These are phyloP conservation scores for Emmelina monodactyla DNA, from an alignment of 2,888 invertebrate species.

Conservation along the genomic window DNA sequence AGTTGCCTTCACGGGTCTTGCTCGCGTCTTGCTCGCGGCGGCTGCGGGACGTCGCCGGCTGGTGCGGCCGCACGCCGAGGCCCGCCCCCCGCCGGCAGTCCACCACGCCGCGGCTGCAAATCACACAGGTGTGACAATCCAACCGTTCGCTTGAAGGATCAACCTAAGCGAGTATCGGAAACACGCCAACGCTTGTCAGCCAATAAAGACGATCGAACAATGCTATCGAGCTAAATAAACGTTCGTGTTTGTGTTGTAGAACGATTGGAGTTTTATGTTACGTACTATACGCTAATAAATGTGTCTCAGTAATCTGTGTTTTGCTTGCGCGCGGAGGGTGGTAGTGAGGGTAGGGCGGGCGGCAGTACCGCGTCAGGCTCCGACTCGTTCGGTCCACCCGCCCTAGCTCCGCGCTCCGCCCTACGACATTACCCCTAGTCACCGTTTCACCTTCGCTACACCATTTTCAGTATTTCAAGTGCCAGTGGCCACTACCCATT, in stretches of 20 bases:
- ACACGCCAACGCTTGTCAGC: too few relatives aligned
- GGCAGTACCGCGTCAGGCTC: slow-evolving; percentile 62
- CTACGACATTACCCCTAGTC: slow-evolving; percentile 22
- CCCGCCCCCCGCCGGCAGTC: slow-evolving; percentile 37
- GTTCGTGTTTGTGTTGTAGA: slow-evolving; percentile 37
- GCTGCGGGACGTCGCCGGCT: slow-evolving; percentile 32
- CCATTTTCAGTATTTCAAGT: neutral
- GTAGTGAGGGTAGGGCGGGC: slow-evolving; percentile 27
- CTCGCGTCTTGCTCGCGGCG: slow-evolving; percentile 32
- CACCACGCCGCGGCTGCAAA: slow-evolving; percentile 43
- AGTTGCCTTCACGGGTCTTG: slow-evolving; percentile 36
- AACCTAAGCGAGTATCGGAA: too few relatives aligned
- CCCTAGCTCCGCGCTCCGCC: slow-evolving; percentile 29
- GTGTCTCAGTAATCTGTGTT: slow-evolving; percentile 55
- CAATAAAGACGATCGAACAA: too few relatives aligned
- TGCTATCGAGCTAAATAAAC: slow-evolving; percentile 16
- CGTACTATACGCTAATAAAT: slow-evolving; percentile 55
- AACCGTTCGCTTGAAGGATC: too few relatives aligned
- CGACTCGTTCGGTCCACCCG: slow-evolving; percentile 45
- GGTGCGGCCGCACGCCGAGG: slow-evolving; percentile 36
- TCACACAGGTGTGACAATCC: slow-evolving; percentile 53
- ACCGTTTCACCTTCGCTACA: slow-evolving; percentile 13
- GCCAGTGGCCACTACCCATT: neutral
- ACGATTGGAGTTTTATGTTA: slow-evolving; percentile 43
- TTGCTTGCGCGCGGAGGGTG: slow-evolving; percentile 39